Base-by-base conservation (phyloP, 2,888 invertebrate species). In the Xestia xanthographa region DNA sequence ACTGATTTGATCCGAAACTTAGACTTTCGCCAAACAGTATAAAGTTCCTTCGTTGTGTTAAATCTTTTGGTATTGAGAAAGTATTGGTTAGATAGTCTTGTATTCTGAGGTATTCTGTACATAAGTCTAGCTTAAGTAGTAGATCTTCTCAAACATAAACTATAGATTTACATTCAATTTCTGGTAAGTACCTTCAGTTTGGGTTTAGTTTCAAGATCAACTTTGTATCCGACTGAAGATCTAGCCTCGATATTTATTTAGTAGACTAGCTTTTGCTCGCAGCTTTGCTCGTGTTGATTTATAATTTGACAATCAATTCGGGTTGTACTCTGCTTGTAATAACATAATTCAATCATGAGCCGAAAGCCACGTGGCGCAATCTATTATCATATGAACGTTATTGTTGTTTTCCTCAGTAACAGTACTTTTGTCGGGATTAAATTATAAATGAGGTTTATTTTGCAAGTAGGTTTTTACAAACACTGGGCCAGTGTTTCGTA, bases 1-100 rank as follows among this genome's bases (percentile, higher is more conserved):
- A 20, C 26, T 48, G 41, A 70, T 43, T 79, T 62, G 38, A 66
- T 50, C 8, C 17, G 34, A 62, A 75, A 58, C n/a, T n/a, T 41
- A 17, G 41, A 4, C n/a, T 63, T 14, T 74, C 11, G 20, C 43
- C 68, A 26, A 62, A 70, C 72, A 72, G 45, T 66, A 56, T 26
- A 72, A 72, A 68, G 68, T 53, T 58, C 43, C 0, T 50, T 22
- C 22, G 22, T 48, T 60, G 34, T 17, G 5, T 66, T 70, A 56
- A 60, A 80, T 63, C 60, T 63, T 60, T 22, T n/a, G 26, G 26
- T 43, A 34, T 83, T 58, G 1, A 26, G 29, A 84, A 80, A 72
- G 60, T n/a, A n/a, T n/a, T n/a, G n/a, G n/a, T 80, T 72, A 38
- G 60, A 29, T 34, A 68, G 65, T 74, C 45, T 66, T 20, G 22